Conservation (phyloP, 2,113 vertebrate species). For the Nipponia nippon region DNA sequence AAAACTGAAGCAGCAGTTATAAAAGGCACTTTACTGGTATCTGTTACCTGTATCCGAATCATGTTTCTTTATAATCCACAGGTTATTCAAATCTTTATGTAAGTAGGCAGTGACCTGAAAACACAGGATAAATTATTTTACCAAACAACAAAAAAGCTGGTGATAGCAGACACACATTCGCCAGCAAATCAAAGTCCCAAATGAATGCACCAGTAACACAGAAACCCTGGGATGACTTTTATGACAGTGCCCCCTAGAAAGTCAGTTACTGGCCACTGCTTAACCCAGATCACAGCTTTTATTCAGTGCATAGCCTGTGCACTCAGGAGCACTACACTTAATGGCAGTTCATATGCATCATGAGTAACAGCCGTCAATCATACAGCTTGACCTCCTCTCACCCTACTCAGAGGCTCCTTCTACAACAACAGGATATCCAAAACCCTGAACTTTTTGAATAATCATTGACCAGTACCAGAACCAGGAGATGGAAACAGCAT, state of each 20-base stretch:
- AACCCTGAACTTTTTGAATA: neutral
- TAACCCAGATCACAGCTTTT: neutral
- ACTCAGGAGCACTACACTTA: neutral
- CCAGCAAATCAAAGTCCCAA: neutral
- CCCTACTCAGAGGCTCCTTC: neutral
- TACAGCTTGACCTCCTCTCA: neutral
- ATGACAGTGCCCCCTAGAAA: neutral
- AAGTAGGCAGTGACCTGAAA: constrained; percentile 92
- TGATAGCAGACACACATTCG: neutral
- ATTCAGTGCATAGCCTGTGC: fast-evolving
- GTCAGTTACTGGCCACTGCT: neutral
- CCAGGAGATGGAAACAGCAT: neutral
- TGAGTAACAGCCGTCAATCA: neutral
- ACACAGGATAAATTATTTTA: neutral
- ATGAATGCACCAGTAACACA: neutral
- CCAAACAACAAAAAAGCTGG: neutral
- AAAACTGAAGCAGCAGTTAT: neutral
- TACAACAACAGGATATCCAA: neutral
- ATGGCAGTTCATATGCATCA: neutral
- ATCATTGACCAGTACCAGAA: neutral
- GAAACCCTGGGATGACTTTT: neutral
- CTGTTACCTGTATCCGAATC: constrained; percentile 79
- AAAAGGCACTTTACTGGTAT: neutral
- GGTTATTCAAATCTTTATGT: constrained; percentile 95
- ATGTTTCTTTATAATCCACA: constrained; percentile 91